Conservation (phyloP, 2,113 vertebrate species). For the Ibidorhyncha struthersii region DNA sequence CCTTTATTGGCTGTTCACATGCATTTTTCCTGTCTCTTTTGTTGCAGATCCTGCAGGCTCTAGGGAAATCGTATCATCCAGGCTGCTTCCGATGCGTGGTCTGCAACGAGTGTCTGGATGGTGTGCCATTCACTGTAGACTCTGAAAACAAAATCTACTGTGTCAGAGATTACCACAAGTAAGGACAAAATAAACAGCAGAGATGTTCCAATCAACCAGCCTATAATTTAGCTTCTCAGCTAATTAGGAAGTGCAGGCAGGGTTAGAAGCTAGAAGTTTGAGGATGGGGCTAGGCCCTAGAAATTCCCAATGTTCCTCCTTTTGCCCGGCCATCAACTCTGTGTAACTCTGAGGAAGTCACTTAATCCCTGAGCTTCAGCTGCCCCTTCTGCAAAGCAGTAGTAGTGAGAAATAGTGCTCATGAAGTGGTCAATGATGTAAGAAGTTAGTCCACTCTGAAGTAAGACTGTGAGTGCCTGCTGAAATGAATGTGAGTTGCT, state of each 20-base stretch:
- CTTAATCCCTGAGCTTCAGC: neutral
- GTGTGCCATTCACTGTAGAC: constrained; percentile 96
- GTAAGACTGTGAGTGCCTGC: neutral
- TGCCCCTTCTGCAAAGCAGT: neutral
- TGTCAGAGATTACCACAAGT: constrained; percentile 97
- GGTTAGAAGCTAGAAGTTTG: neutral
- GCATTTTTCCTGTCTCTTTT: neutral
- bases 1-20: neutral
- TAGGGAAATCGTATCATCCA: constrained; percentile 94
- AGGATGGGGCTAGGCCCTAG: neutral
- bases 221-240: neutral
- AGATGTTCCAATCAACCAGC: neutral
- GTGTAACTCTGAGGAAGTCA: neutral
- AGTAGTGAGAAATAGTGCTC: neutral
- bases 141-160: constrained; percentile 97
- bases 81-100: constrained; percentile 95
- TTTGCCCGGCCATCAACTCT: neutral
- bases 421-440: neutral
- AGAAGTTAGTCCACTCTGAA: neutral
- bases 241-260: neutral
- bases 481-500: neutral
- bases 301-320: neutral
- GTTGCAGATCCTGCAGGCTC: constrained; percentile 91
- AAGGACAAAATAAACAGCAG: constrained; percentile 16
- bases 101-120: constrained; percentile 95